Evolutionary conservation across 2,113 vertebrate genomes (phyloP).

Genomic region (Lonchura striata): DNA sequence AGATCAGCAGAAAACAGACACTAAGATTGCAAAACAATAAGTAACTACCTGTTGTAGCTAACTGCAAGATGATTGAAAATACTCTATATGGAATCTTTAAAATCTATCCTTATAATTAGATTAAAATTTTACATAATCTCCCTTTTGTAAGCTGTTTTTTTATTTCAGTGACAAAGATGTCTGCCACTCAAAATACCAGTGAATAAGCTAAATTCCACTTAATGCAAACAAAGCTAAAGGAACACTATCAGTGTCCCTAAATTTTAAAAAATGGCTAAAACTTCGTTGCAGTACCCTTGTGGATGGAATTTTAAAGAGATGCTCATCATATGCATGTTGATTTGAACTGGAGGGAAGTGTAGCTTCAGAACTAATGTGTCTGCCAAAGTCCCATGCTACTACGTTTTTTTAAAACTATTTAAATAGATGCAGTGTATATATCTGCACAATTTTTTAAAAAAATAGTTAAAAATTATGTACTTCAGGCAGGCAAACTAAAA

Average conservation of each 20-base stretch:
- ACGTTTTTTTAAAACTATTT: background rate
- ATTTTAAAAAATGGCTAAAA: background rate
- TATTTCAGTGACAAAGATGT: background rate
- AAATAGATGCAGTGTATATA: background rate
- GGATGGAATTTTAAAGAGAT: background rate
- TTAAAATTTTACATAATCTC: background rate
- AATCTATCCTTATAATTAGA: background rate
- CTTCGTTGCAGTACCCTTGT: background rate
- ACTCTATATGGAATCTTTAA: constrained; percentile 16
- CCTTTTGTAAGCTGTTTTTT: background rate
- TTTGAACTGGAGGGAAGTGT: fast-evolving
- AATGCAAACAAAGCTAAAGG: background rate
- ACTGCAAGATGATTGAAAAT: background rate
- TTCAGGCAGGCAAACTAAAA: background rate
- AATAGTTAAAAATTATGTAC: background rate
- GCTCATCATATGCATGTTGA: background rate
- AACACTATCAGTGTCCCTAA: background rate
- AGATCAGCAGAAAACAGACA: constrained; percentile 15
- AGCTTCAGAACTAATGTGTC: background rate
- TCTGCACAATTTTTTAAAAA: background rate
- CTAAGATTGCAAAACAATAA: constrained; percentile 55
- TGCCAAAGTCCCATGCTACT: background rate
- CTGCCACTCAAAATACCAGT: background rate
- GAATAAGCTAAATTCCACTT: background rate
- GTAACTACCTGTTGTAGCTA: constrained; percentile 40